Evolutionary conservation across 2,113 vertebrate species (phyloP).

Genomic region (Taurulus bubalis): DNA sequence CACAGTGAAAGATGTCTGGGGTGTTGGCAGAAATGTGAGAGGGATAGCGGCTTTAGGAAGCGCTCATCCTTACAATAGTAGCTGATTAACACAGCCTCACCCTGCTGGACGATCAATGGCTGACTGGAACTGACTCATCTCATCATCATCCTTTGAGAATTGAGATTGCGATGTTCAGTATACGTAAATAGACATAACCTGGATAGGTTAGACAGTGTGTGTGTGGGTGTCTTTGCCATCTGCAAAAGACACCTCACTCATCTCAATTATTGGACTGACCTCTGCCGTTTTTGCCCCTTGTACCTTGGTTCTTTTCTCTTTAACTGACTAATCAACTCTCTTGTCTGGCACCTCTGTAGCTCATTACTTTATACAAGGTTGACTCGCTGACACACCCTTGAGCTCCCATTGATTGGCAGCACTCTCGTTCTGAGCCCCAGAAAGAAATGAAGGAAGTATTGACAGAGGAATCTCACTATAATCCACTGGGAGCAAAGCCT

Average conservation of each 20-base stretch:
- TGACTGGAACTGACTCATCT: slow-evolving; percentile 77
- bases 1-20: slow-evolving; percentile 48
- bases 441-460: slow-evolving; percentile 56
- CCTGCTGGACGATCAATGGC: slow-evolving; percentile 77
- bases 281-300: slow-evolving; percentile 45
- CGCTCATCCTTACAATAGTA: slow-evolving; percentile 71
- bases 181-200: slow-evolving; percentile 69
- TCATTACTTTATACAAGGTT: slow-evolving; percentile 63
- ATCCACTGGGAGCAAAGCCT: slow-evolving; percentile 41
- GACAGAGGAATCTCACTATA: slow-evolving; percentile 49
- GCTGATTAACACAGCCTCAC: slow-evolving; percentile 80
- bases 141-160: slow-evolving; percentile 64
- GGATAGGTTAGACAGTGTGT: slow-evolving; percentile 52
- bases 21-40: slow-evolving; percentile 73
- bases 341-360: slow-evolving; percentile 55
- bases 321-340: slow-evolving; percentile 69
- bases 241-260: slow-evolving; percentile 56
- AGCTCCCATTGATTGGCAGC: slow-evolving; percentile 63
- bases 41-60: slow-evolving; percentile 60
- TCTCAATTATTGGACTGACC: slow-evolving; percentile 69
- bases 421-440: slow-evolving; percentile 39
- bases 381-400: slow-evolving; percentile 41
- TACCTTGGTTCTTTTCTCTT: slow-evolving; percentile 46
- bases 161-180: slow-evolving; percentile 56
- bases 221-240: slow-evolving; percentile 24